Evolutionary conservation across 2,888 invertebrate species (phyloP), one percentile per base, ranked within the genome.

Genomic region (Pseudoips prasinana): DNA sequence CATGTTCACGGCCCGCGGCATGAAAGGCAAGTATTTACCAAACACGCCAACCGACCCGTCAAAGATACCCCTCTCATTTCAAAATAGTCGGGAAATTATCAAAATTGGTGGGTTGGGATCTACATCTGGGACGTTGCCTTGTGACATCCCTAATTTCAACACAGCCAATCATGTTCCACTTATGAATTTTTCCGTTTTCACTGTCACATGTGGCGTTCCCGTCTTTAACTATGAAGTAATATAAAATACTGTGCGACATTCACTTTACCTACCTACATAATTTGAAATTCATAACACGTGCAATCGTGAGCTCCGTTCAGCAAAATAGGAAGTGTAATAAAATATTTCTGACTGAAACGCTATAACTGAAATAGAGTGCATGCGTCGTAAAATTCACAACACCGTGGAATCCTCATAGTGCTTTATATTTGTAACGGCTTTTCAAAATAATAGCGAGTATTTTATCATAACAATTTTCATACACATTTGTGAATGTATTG

Each of bases 261-360:
- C 61, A 65, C 63, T 58, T 59, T 46, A 58, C 53, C 35, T 58
- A 53, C 49, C n/a, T 58, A 62, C 48, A 62, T 73, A 72, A 73
- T 75, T 81, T 76, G 63, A 71, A 76, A 82, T 81, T 80, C 81
- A 72, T 69, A 72, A 66, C 80, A 74, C 81, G 81, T 69, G 65
- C 75, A 68, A 69, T 69, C 64, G 73, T 70, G 73, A 78, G 66
- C 74, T 69, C 52, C 73, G 73, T 74, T 75, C 77, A 70, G 72
- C 74, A 72, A 79, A 75, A 76, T 73, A 74, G 70, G 74, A 75
- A 72, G 68, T 69, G 64, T 71, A 74, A 78, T 79, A 77, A 78
- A 79, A 79, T 78, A 75, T 78, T 73, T 76, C 68, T 63, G 64
- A 68, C 67, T 73, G 75, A 72, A 75, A 76, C 66, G 68, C 67